Base-by-base conservation (phyloP, 2,888 invertebrate species). In the Hetaerina titia region DNA sequence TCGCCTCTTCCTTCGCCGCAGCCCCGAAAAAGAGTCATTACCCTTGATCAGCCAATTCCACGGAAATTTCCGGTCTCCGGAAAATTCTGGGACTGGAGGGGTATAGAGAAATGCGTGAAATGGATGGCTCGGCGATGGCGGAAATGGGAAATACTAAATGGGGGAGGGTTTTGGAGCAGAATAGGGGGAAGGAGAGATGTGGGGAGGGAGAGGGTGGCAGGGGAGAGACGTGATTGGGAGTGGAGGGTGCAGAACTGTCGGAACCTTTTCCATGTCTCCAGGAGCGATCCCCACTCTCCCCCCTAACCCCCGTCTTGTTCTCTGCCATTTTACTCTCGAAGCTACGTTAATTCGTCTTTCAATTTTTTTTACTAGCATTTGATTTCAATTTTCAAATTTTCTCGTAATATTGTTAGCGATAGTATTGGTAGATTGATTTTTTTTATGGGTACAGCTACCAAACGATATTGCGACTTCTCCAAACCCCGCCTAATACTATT, bases 1-100 rank as follows among this genome's bases (percentile, higher is more conserved):
- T 45, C 45, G 45, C 31, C 31, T 31, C 81, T 25, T 81, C 81
- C 45, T 81, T 81, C 31, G 31, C 31, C 81, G 81, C 81, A 15
- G 45, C 45, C 81, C 81, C 31, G 69, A 81, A 81, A 81, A 81
- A 81, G 25, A 81, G 31, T 31, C 81, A 81, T 81, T 81, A 81
- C 81, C 81, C 81, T 81, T 81, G 81, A 81, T 81, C 81, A 81
- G 81, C 81, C 81, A 81, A 81, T 81, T 81, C 81, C 81, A 81
- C 11, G 81, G 25, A 15, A 81, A 81, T 81, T 81, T 81, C 81
- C 81, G 25, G 81, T 81, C n/a, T 31, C 31, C 31, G 81, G 81
- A 81, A 81, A n/a, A 31, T 81, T 31, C 81, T 7, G 81, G 19
- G 81, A 31, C 31, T 13, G 13, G 7, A 25, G 81, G 22, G n/a